A percentile compares a stretch with the other conserved stretches of the same genome.
Conservation (phyloP, 2,113 vertebrate genomes). For the Pholis gunnellus region DNA sequence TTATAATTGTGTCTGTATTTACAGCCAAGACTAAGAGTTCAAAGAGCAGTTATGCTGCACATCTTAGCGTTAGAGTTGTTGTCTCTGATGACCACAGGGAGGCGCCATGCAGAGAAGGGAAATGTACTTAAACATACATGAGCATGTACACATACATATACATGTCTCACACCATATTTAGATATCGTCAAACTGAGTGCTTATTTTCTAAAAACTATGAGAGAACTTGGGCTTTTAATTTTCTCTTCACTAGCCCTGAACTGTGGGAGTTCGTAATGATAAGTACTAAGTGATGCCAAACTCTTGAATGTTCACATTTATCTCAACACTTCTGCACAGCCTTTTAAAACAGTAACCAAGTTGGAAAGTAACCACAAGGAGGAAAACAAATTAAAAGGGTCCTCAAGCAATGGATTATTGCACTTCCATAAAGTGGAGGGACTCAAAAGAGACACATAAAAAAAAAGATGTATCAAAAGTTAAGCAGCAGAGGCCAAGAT, state of each 20-base stretch:
- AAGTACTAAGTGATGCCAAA: neutral
- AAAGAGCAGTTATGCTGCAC: conserved; percentile 5
- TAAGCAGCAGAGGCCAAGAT: neutral
- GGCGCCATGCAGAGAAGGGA: conserved; percentile 26
- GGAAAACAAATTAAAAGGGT: neutral
- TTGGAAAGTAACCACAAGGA: neutral
- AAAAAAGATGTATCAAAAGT: neutral
- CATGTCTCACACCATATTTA: neutral
- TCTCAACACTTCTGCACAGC: neutral
- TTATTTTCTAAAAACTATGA: neutral
- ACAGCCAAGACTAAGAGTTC: conserved; percentile 6
- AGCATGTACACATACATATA: neutral
- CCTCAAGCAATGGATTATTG: neutral
- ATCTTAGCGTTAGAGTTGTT: conserved; percentile 8
- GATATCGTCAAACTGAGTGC: neutral
- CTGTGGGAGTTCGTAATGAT: neutral
- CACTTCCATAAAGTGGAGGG: neutral
- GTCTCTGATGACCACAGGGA: conserved; percentile 39
- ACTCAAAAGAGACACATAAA: neutral
- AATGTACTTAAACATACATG: neutral
- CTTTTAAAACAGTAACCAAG: neutral
- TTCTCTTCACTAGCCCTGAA: neutral
- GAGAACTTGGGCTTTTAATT: neutral
- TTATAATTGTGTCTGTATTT: conserved; percentile 11
- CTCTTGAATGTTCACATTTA: neutral